A percentile compares a stretch with the other conserved stretches of the same genome.
phyloP scores from a whole-genome alignment of 2,888 invertebrate genomes.

The Mythimna loreyi region DNA sequence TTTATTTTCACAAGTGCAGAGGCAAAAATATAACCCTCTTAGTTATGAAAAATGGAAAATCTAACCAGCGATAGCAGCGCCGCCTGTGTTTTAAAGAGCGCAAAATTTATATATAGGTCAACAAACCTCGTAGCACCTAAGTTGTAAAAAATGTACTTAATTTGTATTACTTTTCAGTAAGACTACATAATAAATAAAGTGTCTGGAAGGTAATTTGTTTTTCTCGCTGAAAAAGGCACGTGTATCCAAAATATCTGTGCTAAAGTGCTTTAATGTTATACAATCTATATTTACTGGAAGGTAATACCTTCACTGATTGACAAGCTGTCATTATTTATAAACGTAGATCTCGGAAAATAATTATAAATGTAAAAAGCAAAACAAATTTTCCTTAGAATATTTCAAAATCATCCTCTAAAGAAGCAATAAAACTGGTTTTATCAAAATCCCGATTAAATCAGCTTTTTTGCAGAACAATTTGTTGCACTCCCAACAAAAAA shows the following conservation, averaged over 20 bases:
- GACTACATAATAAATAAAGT: conserved; percentile 36
- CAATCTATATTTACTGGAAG: neutral
- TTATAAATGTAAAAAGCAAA: neutral
- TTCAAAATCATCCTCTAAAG: neutral
- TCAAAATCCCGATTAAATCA: no score
- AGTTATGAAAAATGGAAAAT: conserved; percentile 35
- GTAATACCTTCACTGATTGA: neutral
- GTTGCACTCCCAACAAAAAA: no score
- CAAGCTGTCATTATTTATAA: neutral
- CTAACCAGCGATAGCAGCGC: conserved; percentile 3
- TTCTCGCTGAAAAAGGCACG: conserved; percentile 2
- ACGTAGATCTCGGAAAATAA: neutral
- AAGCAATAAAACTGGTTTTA: no score
- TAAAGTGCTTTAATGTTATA: conserved; percentile 9
- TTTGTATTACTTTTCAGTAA: conserved; percentile 35
- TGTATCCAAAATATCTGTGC: neutral
- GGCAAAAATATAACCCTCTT: conserved; percentile 13
- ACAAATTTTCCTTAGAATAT: neutral
- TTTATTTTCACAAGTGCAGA: conserved; percentile 6
- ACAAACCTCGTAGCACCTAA: conserved; percentile 12
- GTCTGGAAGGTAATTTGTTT: conserved; percentile 20
- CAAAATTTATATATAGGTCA: conserved; percentile 32
- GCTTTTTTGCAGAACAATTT: no score
- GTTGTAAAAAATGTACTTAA: conserved; percentile 21
- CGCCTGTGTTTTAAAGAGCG: conserved; percentile 14